Evolutionary conservation across 2,888 invertebrate genomes (phyloP), one percentile per base, ranked within the genome.

Genomic region (Coenonympha arcania): DNA sequence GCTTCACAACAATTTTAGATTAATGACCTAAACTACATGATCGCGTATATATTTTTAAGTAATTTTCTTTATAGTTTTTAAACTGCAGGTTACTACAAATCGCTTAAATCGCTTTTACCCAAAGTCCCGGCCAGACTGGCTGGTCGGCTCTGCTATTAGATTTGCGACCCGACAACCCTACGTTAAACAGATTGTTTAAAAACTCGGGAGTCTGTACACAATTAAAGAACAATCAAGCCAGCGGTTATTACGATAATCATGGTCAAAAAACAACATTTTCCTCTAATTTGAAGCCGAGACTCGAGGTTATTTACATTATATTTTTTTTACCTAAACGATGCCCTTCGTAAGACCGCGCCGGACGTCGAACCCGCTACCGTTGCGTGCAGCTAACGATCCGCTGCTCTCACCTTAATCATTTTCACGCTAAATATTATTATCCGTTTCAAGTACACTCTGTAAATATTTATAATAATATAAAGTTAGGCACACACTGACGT

Each of bases 341-440:
- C 68, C 71, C 68, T 71, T 65, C 66, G 64, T 66, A 67, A 63
- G 68, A 71, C 59, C 59, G 42, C 50, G 48, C 46, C 65, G 72
- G 71, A 59, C 73, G 51, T 70, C 71, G 73, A 73, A 73, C 73
- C 62, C 63, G 60, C 65, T 59, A 64, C 65, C 49, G 56, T 79
- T 66, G 75, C 75, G 73, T 77, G 77, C 59, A 49, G 56, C 61
- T 60, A 63, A 67, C 67, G 64, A 70, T 71, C 68, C 63, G 58
- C 62, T 66, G 62, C 66, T 70, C 68, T 69, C 69, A 60, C 67
- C 62, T 66, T 69, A 73, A 76, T 79, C 68, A 71, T 69, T 70
- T 67, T 64, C 64, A 68, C 67, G 68, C 66, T 75, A 73, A 77
- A 74, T 74, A 71, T 66, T n/a, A 77, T 75, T 74, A 71, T 66